Evolutionary conservation across 2,113 vertebrate species (phyloP), one percentile per base, ranked within the genome.

Genomic region (Gallinago paraguaiae): DNA sequence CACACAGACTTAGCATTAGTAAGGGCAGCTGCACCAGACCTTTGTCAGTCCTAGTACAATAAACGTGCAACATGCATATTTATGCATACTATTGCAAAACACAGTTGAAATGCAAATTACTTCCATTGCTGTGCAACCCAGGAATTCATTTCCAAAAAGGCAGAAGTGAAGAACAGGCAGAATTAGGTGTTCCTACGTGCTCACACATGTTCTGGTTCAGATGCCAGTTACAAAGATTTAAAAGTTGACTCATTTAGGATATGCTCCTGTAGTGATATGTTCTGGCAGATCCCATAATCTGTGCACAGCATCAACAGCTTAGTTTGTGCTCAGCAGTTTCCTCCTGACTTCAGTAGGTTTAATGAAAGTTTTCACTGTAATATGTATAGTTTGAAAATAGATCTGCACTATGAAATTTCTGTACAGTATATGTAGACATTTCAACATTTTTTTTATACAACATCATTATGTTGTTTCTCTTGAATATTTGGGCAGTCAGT

Each of bases 171-270:
- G 70, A 37, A 88, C 8, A 12, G 45, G 11, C 17, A 56, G 70
- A 5, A 65, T 48, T 37, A 35, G 5, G 6, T 31, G 57, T 10
- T 0, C 39, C 24, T 33, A 3, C 4, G 0, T 70, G 95, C 59
- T 82, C 51, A 75, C 54, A 41, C 85, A 10, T 2, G 50, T 27
- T 50, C 25, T 4, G 14, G 23, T 64, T 83, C 48, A 31, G 20
- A 11, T 80, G 75, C 63, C 75, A 63, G 61, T 50, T 14, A 0
- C 1, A 51, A 89, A 89, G 77, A 53, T 82, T 82, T 76, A 10
- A 14, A 7, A 82, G 87, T 28, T 92, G 87, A 69, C 70, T 95
- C 93, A 65, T 53, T 41, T 46, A 8, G 90, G 70, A 65, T 74
- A 25, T 61, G 41, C 37, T 85, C 16, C 77, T 53, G 50, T 41